phyloP scores from a whole-genome alignment of 1,140 invertebrate genomes.

The Marisa cornuarietis region DNA sequence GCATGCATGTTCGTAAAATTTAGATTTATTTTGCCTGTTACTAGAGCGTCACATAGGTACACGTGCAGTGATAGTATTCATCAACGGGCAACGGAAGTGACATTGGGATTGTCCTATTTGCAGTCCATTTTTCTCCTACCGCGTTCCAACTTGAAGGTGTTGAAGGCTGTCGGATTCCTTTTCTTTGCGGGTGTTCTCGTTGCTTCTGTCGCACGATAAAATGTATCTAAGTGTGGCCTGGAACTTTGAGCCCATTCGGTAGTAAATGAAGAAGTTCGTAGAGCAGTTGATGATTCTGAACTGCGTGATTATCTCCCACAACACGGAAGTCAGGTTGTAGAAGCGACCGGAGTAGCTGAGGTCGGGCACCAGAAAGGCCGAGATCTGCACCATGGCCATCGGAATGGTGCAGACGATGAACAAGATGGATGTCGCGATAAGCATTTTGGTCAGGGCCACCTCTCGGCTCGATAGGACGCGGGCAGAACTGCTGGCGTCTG shows the following conservation, averaged over 20 bases:
- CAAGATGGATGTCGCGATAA: background rate
- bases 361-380: background rate
- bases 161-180: no score
- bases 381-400: background rate
- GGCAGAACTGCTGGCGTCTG: background rate
- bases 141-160: no score
- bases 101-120: no score
- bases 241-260: background rate
- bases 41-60: no score
- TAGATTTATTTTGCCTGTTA: no score
- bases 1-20: no score
- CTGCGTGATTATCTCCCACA: constrained; percentile 1
- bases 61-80: no score
- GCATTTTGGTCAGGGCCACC: constrained; percentile 4
- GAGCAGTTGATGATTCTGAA: constrained; percentile 5
- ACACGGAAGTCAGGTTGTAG: background rate
- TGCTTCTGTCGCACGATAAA: no score
- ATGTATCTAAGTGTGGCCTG: background rate
- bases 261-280: background rate
- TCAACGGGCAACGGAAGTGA: no score
- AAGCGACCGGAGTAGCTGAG: background rate
- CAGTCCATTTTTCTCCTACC: no score
- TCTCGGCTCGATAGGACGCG: background rate
- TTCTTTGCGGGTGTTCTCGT: no score
- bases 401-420: constrained; percentile 4